Base-by-base conservation (phyloP, 1,140 invertebrate species). In the Papilio machaon region DNA sequence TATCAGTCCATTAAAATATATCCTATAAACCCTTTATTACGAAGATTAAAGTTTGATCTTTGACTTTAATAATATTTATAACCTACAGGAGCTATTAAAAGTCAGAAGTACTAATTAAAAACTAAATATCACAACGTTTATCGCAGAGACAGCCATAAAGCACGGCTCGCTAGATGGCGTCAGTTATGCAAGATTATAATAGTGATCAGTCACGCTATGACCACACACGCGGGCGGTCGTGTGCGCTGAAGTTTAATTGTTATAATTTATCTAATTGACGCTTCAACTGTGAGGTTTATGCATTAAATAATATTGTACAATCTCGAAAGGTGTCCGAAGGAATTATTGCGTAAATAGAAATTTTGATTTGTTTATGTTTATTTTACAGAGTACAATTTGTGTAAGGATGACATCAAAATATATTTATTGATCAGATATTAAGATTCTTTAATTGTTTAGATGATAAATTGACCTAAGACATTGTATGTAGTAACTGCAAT, bases 211-310 rank as follows among this genome's bases (percentile, higher is more conserved):
- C 91, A 91, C 90, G 91, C 91, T 80, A 91, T 76, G 90, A 89
- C 91, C 91, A 87, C 91, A 87, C 91, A 87, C 82, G 82, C 47
- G 81, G 83, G 73, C 80, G 84, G 89, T 88, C 90, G 91, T 85
- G 82, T 86, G 67, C 38, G 82, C 79, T 77, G 9, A 83, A 19
- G n/a, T 64, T 58, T 85, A 86, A 91, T 86, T 85, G 83, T 86
- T 89, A 85, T 85, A 88, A 90, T 90, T 91, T 87, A 86, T 86
- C 83, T 87, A 88, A 90, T 91, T 89, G 86, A 87, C 89, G 80
- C 82, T 79, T 70, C 49, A 46, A 83, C 79, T 82, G 75, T 82
- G 75, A 81, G 73, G 67, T 67, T 78, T 80, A 38, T 80, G 82
- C 58, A 74, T 74, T 76, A 80, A 70, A 73, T 74, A 47, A 75